phyloP scores from a whole-genome alignment of 2,888 invertebrate genomes.

The Idaea aversata region DNA sequence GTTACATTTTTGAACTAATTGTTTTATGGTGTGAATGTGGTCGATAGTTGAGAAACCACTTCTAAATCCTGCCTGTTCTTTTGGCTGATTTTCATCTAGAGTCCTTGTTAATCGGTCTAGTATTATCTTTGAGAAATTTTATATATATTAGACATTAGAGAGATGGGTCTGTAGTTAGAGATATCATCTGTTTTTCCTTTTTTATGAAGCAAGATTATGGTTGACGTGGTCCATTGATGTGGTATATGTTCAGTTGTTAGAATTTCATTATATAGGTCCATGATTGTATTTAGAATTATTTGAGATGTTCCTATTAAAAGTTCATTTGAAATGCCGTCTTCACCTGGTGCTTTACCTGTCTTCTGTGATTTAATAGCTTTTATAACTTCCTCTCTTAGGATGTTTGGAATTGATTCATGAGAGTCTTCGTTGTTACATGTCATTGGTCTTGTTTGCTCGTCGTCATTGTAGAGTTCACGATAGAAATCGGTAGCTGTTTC shows the following conservation, averaged over 20 bases:
- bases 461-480: slow-evolving; percentile 9
- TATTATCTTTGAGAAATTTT: too few relatives aligned
- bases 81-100: slow-evolving; percentile 14
- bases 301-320: slow-evolving; percentile 21
- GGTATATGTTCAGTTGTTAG: too few relatives aligned
- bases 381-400: slow-evolving; percentile 14
- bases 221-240: too few relatives aligned
- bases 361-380: slow-evolving; percentile 15
- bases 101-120: too few relatives aligned
- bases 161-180: too few relatives aligned
- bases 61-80: slow-evolving; percentile 23
- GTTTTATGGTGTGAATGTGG: slow-evolving; percentile 16
- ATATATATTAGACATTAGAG: too few relatives aligned
- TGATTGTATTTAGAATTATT: slow-evolving; percentile 19
- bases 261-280: background rate
- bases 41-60: slow-evolving; percentile 13
- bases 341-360: slow-evolving; percentile 18
- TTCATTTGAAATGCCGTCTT: slow-evolving; percentile 10
- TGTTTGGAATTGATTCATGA: slow-evolving; percentile 9
- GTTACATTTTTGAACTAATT: slow-evolving; percentile 10
- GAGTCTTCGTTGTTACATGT: background rate
- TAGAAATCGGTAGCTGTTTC: slow-evolving; percentile 14
- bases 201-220: too few relatives aligned
- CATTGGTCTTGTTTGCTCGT: background rate
- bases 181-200: too few relatives aligned